Base-by-base conservation (phyloP, 53 echinoderm and acorn worm genomes). In the Apostichopus leukothele region DNA sequence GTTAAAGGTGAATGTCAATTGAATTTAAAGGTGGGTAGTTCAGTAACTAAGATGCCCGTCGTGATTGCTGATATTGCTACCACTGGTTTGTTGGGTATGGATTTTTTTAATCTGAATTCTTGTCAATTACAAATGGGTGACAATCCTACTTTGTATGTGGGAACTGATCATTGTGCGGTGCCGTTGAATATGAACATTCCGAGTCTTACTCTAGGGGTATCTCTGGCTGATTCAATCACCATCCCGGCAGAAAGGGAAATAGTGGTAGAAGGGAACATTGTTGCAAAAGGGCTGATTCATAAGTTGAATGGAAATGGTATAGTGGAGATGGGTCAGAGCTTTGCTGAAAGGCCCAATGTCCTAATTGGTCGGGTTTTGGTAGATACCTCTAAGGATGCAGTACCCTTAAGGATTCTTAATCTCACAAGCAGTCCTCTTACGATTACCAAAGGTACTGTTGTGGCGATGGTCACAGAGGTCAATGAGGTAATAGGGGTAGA, bases 71-170 rank as follows among this genome's bases (percentile, higher is more conserved):
- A 55, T 55, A 83, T 83, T 54, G n/a, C 83, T 16, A 19, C 22
- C 25, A 18, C 83, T 81, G 53, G 81, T 80, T 18, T 25, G 25
- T 25, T 25, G 25, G 25, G 25, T 25, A 25, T 25, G 25, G 25
- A 25, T 25, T 25, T 25, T 80, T 6, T 53, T 4, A 55, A 21
- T 80, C 12, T 18, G 50, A 7, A 21, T 83, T 19, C 9, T 22
- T 55, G 59, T 83, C 25, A 18, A 16, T 20, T 83, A 21, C 83
- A 57, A 25, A 57, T 83, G 60, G 60, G 59, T 16, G 19, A 83
- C 1, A 83, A 83, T 83, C 5, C 83, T 25, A 83, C 25, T 53
- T 11, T 78, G 53, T 83, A 53, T 83, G 16, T 50, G 25, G 83
- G 83, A 1, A n/a, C 19, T 5, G 25, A 6, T 18, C 83, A 11